These are phyloP conservation scores for Smutsia temminckii DNA, from an alignment of 2,797 vertebrate genomes.

Conservation along the genomic window DNA sequence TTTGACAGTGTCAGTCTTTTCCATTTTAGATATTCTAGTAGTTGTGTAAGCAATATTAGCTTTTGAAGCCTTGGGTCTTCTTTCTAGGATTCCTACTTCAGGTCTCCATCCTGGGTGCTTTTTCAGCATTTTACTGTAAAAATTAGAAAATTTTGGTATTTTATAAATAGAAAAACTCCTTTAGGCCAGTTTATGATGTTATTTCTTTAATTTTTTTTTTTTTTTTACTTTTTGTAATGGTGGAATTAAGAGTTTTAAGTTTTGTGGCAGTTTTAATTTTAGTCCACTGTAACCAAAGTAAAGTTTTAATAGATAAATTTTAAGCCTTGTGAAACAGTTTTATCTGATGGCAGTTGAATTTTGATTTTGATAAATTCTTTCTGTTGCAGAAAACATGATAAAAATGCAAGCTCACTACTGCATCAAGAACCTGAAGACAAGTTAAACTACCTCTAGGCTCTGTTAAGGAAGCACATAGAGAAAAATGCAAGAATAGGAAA, in stretches of 20 bases:
- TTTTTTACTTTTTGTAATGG: slow-evolving; percentile 10
- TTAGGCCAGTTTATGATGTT: background rate
- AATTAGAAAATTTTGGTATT: slow-evolving; percentile 35
- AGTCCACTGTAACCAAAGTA: background rate
- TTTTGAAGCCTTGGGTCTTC: background rate
- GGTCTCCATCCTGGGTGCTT: background rate
- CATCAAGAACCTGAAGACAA: background rate
- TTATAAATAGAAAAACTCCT: background rate
- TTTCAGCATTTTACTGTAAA: slow-evolving; percentile 14
- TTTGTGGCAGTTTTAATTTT: slow-evolving; percentile 24
- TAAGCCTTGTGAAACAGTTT: background rate
- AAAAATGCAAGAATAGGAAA: slow-evolving; percentile 26
- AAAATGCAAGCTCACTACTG: background rate
- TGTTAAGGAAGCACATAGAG: background rate
- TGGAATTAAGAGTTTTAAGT: slow-evolving; percentile 48
- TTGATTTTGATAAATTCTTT: slow-evolving; percentile 51
- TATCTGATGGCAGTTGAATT: slow-evolving; percentile 22
- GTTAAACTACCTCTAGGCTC: background rate
- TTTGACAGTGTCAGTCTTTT: slow-evolving; percentile 20
- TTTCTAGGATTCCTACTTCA: background rate
- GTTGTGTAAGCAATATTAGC: background rate
- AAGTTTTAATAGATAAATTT: slow-evolving; percentile 37
- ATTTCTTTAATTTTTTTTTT: background rate
- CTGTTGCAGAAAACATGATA: slow-evolving; percentile 26
- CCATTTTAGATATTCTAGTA: background rate